phyloP scores from a whole-genome alignment of 2,797 vertebrate genomes.

The Artibeus jamaicensis region DNA sequence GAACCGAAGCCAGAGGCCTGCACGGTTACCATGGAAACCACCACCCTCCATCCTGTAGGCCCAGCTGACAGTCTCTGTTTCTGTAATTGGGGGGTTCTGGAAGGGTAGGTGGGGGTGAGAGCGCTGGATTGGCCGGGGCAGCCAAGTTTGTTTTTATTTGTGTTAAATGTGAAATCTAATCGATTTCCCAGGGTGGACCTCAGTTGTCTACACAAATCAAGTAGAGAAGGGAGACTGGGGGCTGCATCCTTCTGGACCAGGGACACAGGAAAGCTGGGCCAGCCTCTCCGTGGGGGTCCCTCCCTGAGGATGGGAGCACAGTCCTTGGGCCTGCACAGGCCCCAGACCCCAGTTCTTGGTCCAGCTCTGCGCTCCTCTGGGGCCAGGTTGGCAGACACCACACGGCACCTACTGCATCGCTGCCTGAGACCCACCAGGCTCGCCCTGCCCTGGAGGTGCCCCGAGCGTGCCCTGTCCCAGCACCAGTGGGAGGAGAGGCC shows the following conservation, averaged over 20 bases:
- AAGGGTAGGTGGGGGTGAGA: neutral
- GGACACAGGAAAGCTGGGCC: neutral
- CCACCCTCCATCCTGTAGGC: neutral
- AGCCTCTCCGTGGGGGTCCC: rapidly evolving
- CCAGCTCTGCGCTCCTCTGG: neutral
- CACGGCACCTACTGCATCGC: neutral
- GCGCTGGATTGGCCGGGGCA: neutral
- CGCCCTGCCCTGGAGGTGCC: neutral
- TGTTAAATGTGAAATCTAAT: constrained; percentile 54
- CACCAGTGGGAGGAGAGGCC: rapidly evolving
- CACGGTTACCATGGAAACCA: constrained; percentile 64
- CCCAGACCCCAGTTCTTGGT: neutral
- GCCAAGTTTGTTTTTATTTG: constrained; percentile 68
- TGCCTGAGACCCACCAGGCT: neutral
- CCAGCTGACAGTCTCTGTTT: neutral
- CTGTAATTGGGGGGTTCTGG: neutral
- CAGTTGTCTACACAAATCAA: constrained; percentile 41
- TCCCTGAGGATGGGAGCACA: neutral
- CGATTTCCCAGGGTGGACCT: constrained; percentile 5
- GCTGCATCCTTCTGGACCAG: neutral
- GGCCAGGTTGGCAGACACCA: neutral
- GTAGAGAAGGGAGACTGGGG: neutral
- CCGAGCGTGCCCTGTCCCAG: rapidly evolving
- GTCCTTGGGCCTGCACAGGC: neutral
- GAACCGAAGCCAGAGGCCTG: constrained; percentile 38